phyloP scores from a whole-genome alignment of 2,797 vertebrate genomes.

The Sciaenops ocellatus region DNA sequence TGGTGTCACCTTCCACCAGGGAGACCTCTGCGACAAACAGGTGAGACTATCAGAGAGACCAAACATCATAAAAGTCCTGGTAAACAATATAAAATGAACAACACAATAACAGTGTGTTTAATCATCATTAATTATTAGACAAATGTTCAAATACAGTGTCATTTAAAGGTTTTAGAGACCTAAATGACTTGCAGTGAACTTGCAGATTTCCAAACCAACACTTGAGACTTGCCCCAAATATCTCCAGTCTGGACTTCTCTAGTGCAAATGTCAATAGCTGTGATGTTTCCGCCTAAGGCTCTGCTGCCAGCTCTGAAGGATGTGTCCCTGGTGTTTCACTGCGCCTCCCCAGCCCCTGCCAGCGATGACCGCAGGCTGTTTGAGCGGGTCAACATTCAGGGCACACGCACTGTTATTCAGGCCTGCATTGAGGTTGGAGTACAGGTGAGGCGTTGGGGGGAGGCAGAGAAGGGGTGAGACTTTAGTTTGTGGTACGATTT shows the following conservation, averaged over 20 bases:
- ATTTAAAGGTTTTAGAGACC: neutral
- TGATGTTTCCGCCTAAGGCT: slow-evolving; percentile 81
- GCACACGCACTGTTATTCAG: slow-evolving; percentile 90
- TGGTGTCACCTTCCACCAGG: slow-evolving; percentile 89
- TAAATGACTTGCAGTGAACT: neutral
- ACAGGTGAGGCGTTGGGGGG: slow-evolving; percentile 84
- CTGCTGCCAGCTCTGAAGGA: slow-evolving; percentile 90
- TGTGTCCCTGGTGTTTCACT: slow-evolving; percentile 93
- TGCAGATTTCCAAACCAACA: neutral
- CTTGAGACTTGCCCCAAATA: neutral
- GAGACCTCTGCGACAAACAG: slow-evolving; percentile 93
- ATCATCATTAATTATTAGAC: neutral
- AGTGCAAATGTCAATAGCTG: neutral
- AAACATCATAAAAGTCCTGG: neutral
- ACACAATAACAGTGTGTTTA: neutral
- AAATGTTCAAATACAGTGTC: neutral
- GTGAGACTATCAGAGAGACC: slow-evolving; percentile 69
- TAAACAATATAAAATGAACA: neutral
- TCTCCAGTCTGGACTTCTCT: neutral
- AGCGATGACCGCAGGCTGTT: slow-evolving; percentile 92
- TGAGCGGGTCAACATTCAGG: slow-evolving; percentile 91
- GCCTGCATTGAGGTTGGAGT: slow-evolving; percentile 93
- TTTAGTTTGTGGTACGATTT: too few relatives aligned
- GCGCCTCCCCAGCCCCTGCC: slow-evolving; percentile 92
- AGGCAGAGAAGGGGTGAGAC: neutral